Evolutionary conservation across 2,113 vertebrate species (phyloP).

Genomic region (Haemorhous mexicanus): DNA sequence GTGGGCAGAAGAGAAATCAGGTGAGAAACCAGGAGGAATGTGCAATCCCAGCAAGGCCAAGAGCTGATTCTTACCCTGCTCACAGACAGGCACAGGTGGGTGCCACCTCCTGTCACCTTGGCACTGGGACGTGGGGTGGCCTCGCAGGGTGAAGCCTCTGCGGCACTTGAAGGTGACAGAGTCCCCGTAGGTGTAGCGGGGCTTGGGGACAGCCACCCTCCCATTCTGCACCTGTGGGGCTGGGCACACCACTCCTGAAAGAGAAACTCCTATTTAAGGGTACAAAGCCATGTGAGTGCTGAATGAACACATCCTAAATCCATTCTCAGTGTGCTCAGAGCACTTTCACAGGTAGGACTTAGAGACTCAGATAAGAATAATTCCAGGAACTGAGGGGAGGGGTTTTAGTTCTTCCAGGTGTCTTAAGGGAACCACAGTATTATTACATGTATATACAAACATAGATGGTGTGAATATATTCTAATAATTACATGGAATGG

Average conservation of each 20-base stretch:
- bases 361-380: neutral
- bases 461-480: neutral
- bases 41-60: fast-evolving
- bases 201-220: neutral
- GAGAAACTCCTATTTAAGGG: neutral
- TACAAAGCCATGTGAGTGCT: fast-evolving
- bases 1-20: neutral
- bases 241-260: conserved; percentile 41
- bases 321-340: neutral
- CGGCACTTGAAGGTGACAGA: conserved; percentile 42
- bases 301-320: fast-evolving
- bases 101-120: conserved; percentile 45
- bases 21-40: neutral
- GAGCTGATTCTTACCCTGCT: conserved; percentile 44
- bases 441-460: neutral
- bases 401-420: neutral
- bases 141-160: conserved; percentile 57
- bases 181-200: conserved; percentile 38
- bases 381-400: neutral
- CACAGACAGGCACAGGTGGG: conserved; percentile 49
- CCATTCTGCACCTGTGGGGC: neutral
- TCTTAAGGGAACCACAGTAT: neutral
- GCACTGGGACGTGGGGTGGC: conserved; percentile 51
- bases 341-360: neutral
- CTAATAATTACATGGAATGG: neutral